These are phyloP conservation scores for Amazonetta brasiliensis DNA, from an alignment of 2,797 vertebrate genomes.

Conservation along the genomic window DNA sequence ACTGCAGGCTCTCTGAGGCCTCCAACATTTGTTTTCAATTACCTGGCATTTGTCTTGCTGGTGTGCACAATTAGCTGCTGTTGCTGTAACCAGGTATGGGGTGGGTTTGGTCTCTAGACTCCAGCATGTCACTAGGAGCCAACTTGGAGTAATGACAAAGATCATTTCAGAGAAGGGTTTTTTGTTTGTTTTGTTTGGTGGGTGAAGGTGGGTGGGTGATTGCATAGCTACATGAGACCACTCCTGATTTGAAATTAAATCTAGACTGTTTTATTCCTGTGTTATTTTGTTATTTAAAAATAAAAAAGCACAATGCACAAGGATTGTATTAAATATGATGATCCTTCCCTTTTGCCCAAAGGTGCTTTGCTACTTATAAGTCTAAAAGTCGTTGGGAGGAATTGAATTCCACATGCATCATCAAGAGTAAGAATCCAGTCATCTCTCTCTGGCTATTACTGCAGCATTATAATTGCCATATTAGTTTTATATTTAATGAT, in stretches of 20 bases:
- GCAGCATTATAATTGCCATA: not conserved
- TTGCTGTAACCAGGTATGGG: not conserved
- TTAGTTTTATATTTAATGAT: not conserved
- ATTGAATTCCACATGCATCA: not conserved
- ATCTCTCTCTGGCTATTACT: not conserved
- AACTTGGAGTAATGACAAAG: not conserved
- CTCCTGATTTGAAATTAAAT: not conserved
- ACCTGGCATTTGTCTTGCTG: not conserved
- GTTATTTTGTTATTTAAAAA: not conserved
- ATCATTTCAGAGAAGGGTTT: not conserved
- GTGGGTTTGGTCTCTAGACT: not conserved
- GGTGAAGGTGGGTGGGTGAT: not conserved
- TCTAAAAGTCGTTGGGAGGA: not conserved
- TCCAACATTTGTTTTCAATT: not conserved
- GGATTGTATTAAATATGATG: not conserved
- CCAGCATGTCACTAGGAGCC: rapidly evolving
- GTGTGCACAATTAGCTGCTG: not conserved
- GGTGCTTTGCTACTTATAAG: not conserved
- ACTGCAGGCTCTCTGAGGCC: not conserved
- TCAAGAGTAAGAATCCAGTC: not conserved
- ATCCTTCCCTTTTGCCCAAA: not conserved
- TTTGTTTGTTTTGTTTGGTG: not conserved
- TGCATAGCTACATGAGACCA: not conserved
- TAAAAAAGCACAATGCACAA: not conserved
- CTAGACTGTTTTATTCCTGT: not conserved